Base-by-base conservation (phyloP, 2,113 vertebrate species). In the Chiloscyllium plagiosum region DNA sequence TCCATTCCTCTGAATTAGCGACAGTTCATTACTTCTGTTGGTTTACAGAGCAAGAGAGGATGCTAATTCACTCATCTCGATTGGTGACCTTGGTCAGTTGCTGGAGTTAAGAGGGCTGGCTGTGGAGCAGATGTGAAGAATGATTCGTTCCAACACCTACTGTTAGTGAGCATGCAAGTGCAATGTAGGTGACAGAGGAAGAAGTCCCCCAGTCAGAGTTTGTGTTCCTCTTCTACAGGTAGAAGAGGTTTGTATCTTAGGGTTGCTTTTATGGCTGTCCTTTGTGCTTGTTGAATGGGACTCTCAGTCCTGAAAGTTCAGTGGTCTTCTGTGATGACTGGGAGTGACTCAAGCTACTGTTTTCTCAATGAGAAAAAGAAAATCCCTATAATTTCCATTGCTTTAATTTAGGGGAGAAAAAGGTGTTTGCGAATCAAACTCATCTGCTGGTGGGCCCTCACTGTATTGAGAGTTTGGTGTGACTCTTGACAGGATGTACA, bases 351-450 rank as follows among this genome's bases (percentile, higher is more conserved):
- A 42, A 95, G 29, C 26, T 76, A 70, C 70, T 47, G 72, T 95
- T 95, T 95, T 95, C 94, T 95, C 94, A 95, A 72, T 95, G 94
- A 95, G 94, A 95, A 95, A 95, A 72, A 52, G 26, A 95, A 95
- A 76, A 72, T 72, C 42, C 37, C 26, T 52, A 72, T 42, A 94
- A 72, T 33, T 95, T 70, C 52, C 24, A 52, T 15, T 76, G 56
- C 2, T 95, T 69, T 70, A 61, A 72, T 17, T 12, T 33, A 72
- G 94, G 94, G 94, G 10, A 95, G 72, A 76, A 95, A 76, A 52
- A 69, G 68, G 69, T 66, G 89, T 70, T 72, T 52, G 69, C 69
- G 33, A 72, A 95, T 95, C 94, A 95, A 95, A 76, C 70, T 20
- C 47, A 50, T 69, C 24, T 70, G 24, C 93, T 95, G 33, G 92